Percentiles rank a stretch among this genome's conserved stretches.
Evolutionary conservation across 2,888 invertebrate species (phyloP).

Genomic region (Netelia virgata): DNA sequence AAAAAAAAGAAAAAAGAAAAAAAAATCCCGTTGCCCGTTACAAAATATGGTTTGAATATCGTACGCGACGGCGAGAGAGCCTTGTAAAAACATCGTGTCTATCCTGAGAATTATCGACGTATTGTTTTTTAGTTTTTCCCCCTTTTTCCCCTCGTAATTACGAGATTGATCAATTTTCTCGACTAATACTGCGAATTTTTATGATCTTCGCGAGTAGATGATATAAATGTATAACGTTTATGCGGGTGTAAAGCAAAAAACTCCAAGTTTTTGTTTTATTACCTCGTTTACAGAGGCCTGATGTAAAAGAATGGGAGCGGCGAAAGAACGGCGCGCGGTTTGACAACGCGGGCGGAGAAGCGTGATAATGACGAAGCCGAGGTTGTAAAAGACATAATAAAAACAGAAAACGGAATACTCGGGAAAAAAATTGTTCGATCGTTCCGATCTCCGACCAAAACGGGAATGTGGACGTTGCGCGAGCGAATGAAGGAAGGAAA

Average conservation of each 20-base stretch:
- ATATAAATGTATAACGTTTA: neutral
- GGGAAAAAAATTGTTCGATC: conserved; percentile 44
- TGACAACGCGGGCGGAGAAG: neutral
- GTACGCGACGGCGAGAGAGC: conserved; percentile 21
- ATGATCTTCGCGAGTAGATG: too few relatives aligned
- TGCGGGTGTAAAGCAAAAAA: neutral
- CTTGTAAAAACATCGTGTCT: conserved; percentile 49
- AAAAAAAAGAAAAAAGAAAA: conserved; percentile 7
- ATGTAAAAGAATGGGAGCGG: neutral
- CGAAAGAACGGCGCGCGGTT: too few relatives aligned
- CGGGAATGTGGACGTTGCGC: conserved; percentile 1
- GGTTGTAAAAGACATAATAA: conserved; percentile 40
- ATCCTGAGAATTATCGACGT: neutral
- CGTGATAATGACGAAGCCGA: conserved; percentile 38
- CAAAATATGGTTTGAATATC: conserved; percentile 32
- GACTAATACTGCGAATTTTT: conserved; percentile 5
- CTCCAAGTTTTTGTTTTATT: neutral
- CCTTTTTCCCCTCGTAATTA: neutral
- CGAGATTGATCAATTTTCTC: neutral
- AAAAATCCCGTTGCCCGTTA: neutral
- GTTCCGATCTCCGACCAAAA: conserved; percentile 52
- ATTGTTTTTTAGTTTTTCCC: neutral
- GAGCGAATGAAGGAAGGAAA: neutral
- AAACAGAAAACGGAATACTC: neutral
- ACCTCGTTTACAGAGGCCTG: neutral